Conservation (phyloP, 2,888 invertebrate species). For the Rosalia funebris region DNA sequence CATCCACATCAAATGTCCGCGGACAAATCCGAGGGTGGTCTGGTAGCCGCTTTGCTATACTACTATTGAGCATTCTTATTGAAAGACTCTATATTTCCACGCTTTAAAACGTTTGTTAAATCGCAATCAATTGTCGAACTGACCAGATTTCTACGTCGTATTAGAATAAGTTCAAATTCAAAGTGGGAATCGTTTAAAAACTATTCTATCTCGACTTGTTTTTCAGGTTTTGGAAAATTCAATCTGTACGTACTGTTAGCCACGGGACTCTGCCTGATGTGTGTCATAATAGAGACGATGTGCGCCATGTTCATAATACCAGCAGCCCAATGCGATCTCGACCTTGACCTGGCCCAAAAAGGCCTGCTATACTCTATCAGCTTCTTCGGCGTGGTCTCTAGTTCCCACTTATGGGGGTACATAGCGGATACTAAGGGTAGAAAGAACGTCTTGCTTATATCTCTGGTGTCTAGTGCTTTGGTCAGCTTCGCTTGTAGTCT, state of each 20-base stretch:
- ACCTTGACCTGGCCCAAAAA: constrained; percentile 70
- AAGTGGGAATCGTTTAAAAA: no score
- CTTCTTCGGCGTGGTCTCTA: constrained; percentile 70
- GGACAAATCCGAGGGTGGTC: no score
- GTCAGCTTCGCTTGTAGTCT: constrained; percentile 67
- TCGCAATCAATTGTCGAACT: no score
- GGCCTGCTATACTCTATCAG: constrained; percentile 74
- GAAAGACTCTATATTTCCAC: no score
- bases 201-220: no score
- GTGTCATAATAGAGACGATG: constrained; percentile 75
- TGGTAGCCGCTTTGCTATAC: no score
- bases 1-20: no score
- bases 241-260: constrained; percentile 71
- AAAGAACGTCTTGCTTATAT: constrained; percentile 64
- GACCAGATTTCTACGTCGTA: no score
- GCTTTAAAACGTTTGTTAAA: no score
- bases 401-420: constrained; percentile 71
- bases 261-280: constrained; percentile 72
- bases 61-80: no score
- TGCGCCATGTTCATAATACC: constrained; percentile 74
- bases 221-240: constrained; percentile 73
- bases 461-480: constrained; percentile 64
- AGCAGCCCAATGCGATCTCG: constrained; percentile 74
- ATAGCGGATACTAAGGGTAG: constrained; percentile 69
- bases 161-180: no score